These are phyloP conservation scores for Neopelma chrysocephalum DNA, from an alignment of 2,797 vertebrate species.

Conservation along the genomic window DNA sequence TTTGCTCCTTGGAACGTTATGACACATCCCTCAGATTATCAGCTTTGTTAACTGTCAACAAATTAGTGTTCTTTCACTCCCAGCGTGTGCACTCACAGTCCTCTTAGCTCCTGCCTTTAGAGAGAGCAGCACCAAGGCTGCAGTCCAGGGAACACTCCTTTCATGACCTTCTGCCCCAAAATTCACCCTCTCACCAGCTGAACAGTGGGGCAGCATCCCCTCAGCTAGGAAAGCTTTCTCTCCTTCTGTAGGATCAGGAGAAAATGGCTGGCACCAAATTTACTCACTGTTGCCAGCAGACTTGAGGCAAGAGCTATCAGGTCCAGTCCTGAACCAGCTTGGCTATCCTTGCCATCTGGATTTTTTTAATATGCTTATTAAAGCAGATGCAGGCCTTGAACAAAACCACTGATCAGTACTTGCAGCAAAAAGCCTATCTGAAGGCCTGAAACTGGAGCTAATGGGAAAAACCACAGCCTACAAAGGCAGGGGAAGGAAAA, in stretches of 20 bases:
- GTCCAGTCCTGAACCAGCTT: background rate
- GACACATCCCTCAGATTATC: background rate
- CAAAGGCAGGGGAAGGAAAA: background rate
- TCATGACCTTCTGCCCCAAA: background rate
- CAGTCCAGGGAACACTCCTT: background rate
- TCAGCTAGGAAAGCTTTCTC: background rate
- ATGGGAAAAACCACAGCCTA: background rate
- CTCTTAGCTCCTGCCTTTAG: background rate
- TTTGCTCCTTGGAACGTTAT: conserved; percentile 11
- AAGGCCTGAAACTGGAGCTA: background rate
- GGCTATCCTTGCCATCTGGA: background rate
- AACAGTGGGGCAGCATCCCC: fast-evolving
- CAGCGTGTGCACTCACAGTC: background rate
- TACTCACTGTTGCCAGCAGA: background rate
- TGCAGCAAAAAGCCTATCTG: background rate
- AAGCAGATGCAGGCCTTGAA: background rate
- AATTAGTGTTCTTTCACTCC: background rate
- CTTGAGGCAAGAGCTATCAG: background rate
- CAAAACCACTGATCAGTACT: background rate
- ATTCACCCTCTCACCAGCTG: background rate
- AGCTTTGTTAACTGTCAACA: background rate
- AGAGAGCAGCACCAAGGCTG: background rate
- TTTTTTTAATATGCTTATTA: background rate
- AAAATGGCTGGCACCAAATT: background rate
- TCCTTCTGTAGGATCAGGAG: background rate